Evolutionary conservation across 2,888 invertebrate species (phyloP).

Genomic region (Synergus umbraculus): DNA sequence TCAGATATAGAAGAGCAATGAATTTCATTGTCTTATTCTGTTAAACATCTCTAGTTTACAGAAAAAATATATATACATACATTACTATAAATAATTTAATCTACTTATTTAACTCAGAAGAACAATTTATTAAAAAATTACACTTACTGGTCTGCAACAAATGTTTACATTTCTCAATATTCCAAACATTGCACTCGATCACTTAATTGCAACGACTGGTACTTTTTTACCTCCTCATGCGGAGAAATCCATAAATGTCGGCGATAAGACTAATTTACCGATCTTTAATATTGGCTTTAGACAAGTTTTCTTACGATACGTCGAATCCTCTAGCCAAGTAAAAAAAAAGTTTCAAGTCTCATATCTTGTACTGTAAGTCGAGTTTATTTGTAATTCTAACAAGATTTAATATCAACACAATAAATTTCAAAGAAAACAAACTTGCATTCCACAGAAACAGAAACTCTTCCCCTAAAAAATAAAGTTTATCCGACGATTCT

Average conservation of each 20-base stretch:
- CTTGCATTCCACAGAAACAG: neutral
- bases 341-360: too few relatives aligned
- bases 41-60: neutral
- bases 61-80: too few relatives aligned
- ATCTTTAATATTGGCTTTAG: neutral
- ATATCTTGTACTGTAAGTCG: too few relatives aligned
- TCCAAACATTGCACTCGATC: neutral
- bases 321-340: too few relatives aligned
- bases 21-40: neutral
- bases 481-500: constrained; percentile 13
- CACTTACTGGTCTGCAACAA: too few relatives aligned
- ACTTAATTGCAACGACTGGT: neutral
- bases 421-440: neutral
- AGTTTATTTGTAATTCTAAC: too few relatives aligned
- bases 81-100: too few relatives aligned
- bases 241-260: constrained; percentile 2
- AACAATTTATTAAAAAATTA: too few relatives aligned
- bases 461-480: neutral
- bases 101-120: too few relatives aligned
- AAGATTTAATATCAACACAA: neutral
- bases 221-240: neutral
- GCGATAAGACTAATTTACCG: neutral
- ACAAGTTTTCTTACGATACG: neutral
- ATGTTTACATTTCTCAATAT: too few relatives aligned
- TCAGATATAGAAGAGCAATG: neutral